These are phyloP conservation scores for Pollenia amentaria DNA, from an alignment of 2,888 invertebrate species.

Conservation along the genomic window DNA sequence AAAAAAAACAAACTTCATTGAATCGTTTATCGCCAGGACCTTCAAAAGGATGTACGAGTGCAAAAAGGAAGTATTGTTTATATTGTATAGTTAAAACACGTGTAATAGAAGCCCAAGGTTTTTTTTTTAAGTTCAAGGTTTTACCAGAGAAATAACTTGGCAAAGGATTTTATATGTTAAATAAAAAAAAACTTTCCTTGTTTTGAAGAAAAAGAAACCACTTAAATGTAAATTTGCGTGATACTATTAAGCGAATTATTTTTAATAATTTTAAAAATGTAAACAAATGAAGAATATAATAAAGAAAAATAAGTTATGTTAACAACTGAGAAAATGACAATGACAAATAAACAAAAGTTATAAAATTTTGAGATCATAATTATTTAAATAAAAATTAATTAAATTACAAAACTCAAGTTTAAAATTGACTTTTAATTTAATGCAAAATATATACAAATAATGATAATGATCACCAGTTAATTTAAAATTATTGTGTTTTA, in stretches of 20 bases:
- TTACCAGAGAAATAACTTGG: constrained; percentile 39
- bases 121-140: constrained; percentile 60
- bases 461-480: too few relatives aligned
- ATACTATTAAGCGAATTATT: constrained; percentile 5
- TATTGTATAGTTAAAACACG: constrained; percentile 17
- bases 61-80: constrained; percentile 9
- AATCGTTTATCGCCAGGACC: neutral
- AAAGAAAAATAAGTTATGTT: neutral
- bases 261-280: neutral
- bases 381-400: neutral
- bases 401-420: too few relatives aligned
- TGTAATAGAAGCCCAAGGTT: constrained; percentile 51
- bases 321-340: neutral
- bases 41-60: constrained; percentile 21
- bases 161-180: constrained; percentile 17
- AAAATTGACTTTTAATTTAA: neutral
- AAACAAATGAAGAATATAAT: neutral
- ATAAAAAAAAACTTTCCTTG: neutral
- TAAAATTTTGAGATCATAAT: neutral
- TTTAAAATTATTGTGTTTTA: too few relatives aligned
- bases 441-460: neutral
- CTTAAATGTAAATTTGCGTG: constrained; percentile 25
- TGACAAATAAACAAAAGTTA: neutral
- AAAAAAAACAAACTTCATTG: constrained; percentile 4
- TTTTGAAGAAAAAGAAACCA: neutral